Conservation (phyloP, 2,113 vertebrate genomes). For the Piaya cayana region DNA sequence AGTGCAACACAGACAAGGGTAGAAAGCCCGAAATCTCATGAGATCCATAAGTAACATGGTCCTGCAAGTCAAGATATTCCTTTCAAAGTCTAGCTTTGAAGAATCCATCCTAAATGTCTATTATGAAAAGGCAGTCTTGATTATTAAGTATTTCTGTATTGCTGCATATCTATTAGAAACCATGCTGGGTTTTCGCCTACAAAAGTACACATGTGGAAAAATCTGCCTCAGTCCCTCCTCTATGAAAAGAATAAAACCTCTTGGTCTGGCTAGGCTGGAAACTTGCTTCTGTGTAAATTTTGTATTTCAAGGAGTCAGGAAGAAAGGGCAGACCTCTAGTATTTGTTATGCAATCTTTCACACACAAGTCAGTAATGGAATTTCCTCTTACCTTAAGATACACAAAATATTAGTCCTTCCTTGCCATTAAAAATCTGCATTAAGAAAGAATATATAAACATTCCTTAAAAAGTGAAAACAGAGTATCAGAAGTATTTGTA, state of each 20-base stretch:
- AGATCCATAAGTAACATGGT: not conserved
- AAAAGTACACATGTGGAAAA: not conserved
- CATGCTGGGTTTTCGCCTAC: not conserved
- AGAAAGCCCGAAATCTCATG: not conserved
- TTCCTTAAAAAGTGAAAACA: not conserved
- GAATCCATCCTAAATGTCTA: not conserved
- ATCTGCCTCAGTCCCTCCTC: not conserved
- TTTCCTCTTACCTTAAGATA: not conserved
- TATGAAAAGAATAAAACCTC: not conserved
- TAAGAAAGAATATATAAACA: not conserved
- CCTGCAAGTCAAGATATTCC: not conserved
- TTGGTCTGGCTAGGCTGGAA: not conserved
- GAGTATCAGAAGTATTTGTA: not conserved
- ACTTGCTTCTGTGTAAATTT: not conserved
- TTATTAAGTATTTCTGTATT: not conserved
- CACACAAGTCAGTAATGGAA: not conserved
- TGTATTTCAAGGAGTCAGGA: not conserved
- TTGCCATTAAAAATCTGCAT: not conserved
- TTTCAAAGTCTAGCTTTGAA: not conserved
- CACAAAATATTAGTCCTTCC: not conserved
- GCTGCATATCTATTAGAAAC: not conserved
- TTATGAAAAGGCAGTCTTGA: not conserved
- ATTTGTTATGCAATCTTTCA: not conserved
- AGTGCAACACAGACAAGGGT: not conserved
- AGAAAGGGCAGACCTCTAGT: not conserved